Conservation (phyloP, 2,113 vertebrate species). For the Machaerirhynchus nigripectus region DNA sequence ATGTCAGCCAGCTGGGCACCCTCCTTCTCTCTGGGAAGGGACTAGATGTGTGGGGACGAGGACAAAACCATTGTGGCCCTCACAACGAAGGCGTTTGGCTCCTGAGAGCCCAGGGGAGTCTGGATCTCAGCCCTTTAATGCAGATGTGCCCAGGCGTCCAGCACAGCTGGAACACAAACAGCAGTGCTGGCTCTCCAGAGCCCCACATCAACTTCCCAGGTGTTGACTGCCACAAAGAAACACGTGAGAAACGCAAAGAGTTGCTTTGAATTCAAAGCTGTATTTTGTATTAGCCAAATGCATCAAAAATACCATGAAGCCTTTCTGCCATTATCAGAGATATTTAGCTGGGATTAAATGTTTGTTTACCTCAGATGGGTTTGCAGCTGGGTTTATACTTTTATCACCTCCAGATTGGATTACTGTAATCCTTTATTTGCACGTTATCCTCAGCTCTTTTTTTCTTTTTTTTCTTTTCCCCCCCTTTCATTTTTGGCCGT, state of each 20-base stretch:
- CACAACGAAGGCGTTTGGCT: background rate
- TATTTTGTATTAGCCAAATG: constrained; percentile 18
- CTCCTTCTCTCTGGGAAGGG: background rate
- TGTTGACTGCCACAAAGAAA: background rate
- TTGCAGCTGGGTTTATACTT: constrained; percentile 14
- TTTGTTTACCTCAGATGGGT: constrained; percentile 49
- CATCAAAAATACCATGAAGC: background rate
- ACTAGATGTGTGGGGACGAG: background rate
- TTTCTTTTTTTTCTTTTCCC: fast-evolving
- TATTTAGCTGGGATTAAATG: constrained; percentile 56
- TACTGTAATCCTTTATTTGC: constrained; percentile 62
- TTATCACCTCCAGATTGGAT: constrained; percentile 59
- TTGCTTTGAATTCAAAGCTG: constrained; percentile 7
- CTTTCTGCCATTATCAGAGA: constrained; percentile 35
- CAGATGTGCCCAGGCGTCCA: background rate
- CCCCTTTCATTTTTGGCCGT: background rate
- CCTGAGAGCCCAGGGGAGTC: background rate
- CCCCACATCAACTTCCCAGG: background rate
- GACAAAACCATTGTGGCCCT: background rate
- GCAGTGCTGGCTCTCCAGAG: background rate
- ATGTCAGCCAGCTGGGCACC: background rate
- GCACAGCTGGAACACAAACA: background rate
- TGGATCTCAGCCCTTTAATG: background rate
- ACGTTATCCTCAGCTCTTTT: background rate
- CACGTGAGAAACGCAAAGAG: background rate